Base-by-base conservation (phyloP, 1,140 invertebrate genomes). In the Anastrepha ludens region DNA sequence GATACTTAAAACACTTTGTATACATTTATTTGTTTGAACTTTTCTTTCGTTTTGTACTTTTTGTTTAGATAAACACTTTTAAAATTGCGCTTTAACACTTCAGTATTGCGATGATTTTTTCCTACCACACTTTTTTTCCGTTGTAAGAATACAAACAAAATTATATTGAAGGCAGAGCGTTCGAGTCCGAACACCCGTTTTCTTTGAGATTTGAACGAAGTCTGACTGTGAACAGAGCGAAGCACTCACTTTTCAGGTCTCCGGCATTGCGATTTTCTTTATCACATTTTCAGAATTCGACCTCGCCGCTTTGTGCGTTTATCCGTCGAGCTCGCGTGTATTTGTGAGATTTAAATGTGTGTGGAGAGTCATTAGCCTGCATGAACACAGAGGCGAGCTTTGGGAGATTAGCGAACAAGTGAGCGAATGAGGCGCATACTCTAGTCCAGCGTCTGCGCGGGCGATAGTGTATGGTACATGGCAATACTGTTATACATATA, bases 191-290 rank as follows among this genome's bases (percentile, higher is more conserved):
- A 92, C 91, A 87, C 85, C 91, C 91, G 88, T 90, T 89, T 90
- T 90, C 90, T 92, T 62, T 89, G 90, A 91, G 88, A 89, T 91
- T 92, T 89, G 91, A 91, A 91, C 90, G 90, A 90, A 90, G 92
- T 92, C 88, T 92, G 91, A 92, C 89, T 88, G 89, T 74, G 89
- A 91, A 89, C 88, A 90, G 88, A 88, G 90, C 89, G 91, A 89
- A 90, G 91, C 91, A 91, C 91, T 92, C 90, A 92, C 91, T 92
- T 92, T 92, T 91, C 91, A 90, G 87, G 90, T 89, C 89, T 91
- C 81, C 78, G 1, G 85, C 85, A 86, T 89, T 89, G 90, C 89
- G 90, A 90, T 90, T 92, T 92, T 92, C 91, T 91, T 92, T 92
- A 92, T 92, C 91, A 89, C 90, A 89, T 89, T 60, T 81, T 81